Evolutionary conservation across 2,113 vertebrate species (phyloP).

Genomic region (Nettapus auritus): DNA sequence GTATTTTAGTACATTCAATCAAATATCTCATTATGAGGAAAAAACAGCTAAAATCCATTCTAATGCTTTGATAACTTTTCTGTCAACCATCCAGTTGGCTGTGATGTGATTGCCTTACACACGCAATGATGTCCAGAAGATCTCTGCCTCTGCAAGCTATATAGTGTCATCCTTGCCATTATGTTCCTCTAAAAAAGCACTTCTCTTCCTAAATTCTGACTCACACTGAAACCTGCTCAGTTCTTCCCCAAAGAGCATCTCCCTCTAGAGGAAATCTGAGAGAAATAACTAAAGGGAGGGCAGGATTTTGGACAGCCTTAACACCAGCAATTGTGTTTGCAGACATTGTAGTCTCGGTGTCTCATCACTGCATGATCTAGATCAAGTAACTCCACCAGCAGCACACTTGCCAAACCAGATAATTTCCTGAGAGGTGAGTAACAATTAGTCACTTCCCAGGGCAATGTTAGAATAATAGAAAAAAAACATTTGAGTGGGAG

Average conservation of each 20-base stretch:
- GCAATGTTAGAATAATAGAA: background rate
- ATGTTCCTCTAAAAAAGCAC: rapidly evolving
- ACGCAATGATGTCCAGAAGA: background rate
- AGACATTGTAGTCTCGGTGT: background rate
- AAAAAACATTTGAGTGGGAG: background rate
- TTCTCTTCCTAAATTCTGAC: background rate
- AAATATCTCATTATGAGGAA: background rate
- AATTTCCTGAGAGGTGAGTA: background rate
- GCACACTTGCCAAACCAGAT: background rate
- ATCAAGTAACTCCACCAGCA: background rate
- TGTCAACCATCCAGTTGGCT: background rate
- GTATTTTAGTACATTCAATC: background rate
- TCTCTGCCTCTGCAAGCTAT: background rate
- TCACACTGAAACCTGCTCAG: background rate
- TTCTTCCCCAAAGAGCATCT: background rate
- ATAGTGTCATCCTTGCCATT: background rate
- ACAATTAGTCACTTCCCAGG: background rate
- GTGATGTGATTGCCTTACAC: background rate
- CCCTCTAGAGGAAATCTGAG: background rate
- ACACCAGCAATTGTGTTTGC: background rate
- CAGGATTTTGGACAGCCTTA: background rate
- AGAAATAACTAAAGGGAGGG: background rate
- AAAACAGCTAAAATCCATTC: background rate
- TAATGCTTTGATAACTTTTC: background rate
- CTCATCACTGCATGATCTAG: background rate